Base-by-base conservation (phyloP, 2,888 invertebrate species). In the Mesoligia furuncula region DNA sequence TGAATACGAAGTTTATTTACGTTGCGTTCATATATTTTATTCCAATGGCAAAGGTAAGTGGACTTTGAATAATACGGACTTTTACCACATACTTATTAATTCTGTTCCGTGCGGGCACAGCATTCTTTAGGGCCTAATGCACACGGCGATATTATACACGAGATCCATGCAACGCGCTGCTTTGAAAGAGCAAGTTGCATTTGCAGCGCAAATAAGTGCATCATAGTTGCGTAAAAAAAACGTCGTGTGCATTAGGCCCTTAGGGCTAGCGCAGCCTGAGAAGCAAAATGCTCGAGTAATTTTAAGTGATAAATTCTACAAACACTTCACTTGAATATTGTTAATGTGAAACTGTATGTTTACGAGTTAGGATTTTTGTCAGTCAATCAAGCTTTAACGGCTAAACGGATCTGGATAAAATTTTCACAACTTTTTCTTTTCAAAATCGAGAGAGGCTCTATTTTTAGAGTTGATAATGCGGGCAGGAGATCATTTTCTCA, bases 1-100 rank as follows among this genome's bases (percentile, higher is more conserved):
- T 68, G 39, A 65, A 36, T 15, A 65, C 11, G n/a, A 76, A 79
- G 62, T 36, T 71, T 45, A 54, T 75, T 62, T 81, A 77, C 61
- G 57, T 70, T 73, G 65, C 17, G 61, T 31, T 76, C 24, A n/a
- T 86, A 64, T 48, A 79, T 81, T 81, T 79, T 48, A 57, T 79
- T 62, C 84, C 80, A 62, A 75, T 79, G 65, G 76, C 59, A 39
- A 79, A 73, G 80, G 87, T 86, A 80, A 84, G 80, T 79, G 20
- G 6, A 64, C 13, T 39, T 73, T 36, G 0, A 61, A 27, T 64
- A 48, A 45, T 57, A 62, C 3, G n/a, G 13, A 42, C 11, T 51
- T 73, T 73, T 67, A n/a, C n/a, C 31, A 48, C n/a, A n/a, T 20
- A 27, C 0, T 31, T 48, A 45, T 31, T 4, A n/a, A n/a, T 67